A percentile compares a stretch with the other conserved stretches of the same genome.
Conservation (phyloP, 2,797 vertebrate genomes). For the Gallinago stenura region DNA sequence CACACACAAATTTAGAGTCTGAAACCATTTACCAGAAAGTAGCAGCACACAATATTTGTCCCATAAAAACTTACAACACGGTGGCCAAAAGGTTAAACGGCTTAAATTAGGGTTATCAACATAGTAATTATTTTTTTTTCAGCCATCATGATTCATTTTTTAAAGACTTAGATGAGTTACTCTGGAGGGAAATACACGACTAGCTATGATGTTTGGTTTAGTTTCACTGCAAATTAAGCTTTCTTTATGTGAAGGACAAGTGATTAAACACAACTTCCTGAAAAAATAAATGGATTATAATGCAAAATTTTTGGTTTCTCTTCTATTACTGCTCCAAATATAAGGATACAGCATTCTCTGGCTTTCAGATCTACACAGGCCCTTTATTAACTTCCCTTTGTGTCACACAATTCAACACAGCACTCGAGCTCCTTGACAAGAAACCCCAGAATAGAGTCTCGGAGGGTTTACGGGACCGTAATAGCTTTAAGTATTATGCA, state of each 20-base stretch:
- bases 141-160: not conserved
- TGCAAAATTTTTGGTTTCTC: not conserved
- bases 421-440: not conserved
- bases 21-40: not conserved
- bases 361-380: not conserved
- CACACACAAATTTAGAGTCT: not conserved
- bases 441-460: not conserved
- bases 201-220: not conserved
- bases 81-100: not conserved
- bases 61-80: not conserved
- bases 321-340: not conserved
- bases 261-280: not conserved
- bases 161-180: not conserved
- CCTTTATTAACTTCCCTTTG: not conserved
- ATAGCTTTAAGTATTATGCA: not conserved
- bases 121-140: accelerated
- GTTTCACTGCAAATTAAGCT: not conserved
- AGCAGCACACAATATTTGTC: not conserved
- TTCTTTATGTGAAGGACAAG: not conserved
- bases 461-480: not conserved
- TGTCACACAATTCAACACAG: not conserved
- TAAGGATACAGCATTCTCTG: not conserved
- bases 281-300: not conserved
- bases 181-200: accelerated
- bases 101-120: not conserved